phyloP scores from a whole-genome alignment of 2,888 invertebrate species.

The Apeira syringaria region DNA sequence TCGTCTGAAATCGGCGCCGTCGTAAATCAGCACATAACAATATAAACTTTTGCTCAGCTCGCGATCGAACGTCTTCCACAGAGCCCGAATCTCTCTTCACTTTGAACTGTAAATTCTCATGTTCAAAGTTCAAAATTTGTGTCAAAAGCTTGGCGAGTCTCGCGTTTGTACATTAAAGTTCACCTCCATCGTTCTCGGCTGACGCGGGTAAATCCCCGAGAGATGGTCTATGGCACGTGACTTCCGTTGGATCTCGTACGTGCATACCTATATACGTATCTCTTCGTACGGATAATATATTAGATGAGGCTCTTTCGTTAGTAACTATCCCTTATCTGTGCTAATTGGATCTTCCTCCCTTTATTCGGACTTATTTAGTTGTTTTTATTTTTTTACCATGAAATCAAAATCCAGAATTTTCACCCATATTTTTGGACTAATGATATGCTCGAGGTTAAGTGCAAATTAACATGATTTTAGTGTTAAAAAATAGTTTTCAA shows the following conservation, averaged over 20 bases:
- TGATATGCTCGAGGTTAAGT: too few species aligned
- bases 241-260: conserved; percentile 26
- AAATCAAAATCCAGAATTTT: too few species aligned
- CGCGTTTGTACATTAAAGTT: conserved; percentile 23
- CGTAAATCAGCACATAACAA: conserved; percentile 40
- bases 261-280: conserved; percentile 27
- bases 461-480: too few species aligned
- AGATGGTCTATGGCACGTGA: conserved; percentile 39
- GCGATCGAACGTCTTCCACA: conserved; percentile 19
- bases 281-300: conserved; percentile 27
- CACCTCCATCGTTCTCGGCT: conserved; percentile 39
- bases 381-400: background rate
- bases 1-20: conserved; percentile 33
- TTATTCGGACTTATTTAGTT: background rate
- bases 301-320: conserved; percentile 11
- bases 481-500: too few species aligned
- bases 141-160: conserved; percentile 1
- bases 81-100: conserved; percentile 7
- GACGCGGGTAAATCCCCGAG: conserved; percentile 48
- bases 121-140: conserved; percentile 10
- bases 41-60: conserved; percentile 29
- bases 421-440: too few species aligned
- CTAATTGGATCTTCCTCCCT: conserved; percentile 3
- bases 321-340: conserved; percentile 6
- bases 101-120: conserved; percentile 6